Evolutionary conservation across 2,797 vertebrate genomes (phyloP).

Genomic region (Phataginus tetradactyla): DNA sequence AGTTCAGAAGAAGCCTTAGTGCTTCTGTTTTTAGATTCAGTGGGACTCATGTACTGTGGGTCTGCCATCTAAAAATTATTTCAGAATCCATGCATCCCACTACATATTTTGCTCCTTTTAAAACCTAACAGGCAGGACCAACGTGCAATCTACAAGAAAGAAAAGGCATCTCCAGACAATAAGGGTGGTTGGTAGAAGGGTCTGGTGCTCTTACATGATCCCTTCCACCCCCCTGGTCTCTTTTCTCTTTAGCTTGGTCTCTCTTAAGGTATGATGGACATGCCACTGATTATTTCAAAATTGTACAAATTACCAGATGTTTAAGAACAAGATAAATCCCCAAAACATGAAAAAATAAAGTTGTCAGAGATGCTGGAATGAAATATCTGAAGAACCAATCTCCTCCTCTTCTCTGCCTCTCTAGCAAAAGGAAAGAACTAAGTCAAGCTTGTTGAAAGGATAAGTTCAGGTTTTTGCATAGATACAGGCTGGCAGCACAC

Average conservation of each 20-base stretch:
- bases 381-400: not conserved
- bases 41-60: not conserved
- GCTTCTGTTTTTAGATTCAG: not conserved
- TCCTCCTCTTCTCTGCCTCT: not conserved
- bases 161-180: not conserved
- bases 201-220: not conserved
- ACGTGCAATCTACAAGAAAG: not conserved
- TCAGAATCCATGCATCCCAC: not conserved
- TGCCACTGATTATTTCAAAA: conserved; percentile 50
- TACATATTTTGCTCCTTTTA: not conserved
- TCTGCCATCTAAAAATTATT: not conserved
- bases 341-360: not conserved
- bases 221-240: fast-evolving
- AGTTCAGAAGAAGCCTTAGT: not conserved
- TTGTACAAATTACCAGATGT: conserved; percentile 30
- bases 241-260: not conserved
- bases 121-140: not conserved
- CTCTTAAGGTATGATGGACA: conserved; percentile 40
- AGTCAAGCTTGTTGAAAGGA: not conserved
- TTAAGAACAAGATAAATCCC: conserved; percentile 48
- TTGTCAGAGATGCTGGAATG: not conserved
- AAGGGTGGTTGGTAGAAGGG: not conserved
- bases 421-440: not conserved
- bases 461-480: not conserved
- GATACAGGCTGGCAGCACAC: not conserved